These are phyloP conservation scores for Popillia japonica DNA, from an alignment of 1,140 invertebrate genomes.

Conservation along the genomic window DNA sequence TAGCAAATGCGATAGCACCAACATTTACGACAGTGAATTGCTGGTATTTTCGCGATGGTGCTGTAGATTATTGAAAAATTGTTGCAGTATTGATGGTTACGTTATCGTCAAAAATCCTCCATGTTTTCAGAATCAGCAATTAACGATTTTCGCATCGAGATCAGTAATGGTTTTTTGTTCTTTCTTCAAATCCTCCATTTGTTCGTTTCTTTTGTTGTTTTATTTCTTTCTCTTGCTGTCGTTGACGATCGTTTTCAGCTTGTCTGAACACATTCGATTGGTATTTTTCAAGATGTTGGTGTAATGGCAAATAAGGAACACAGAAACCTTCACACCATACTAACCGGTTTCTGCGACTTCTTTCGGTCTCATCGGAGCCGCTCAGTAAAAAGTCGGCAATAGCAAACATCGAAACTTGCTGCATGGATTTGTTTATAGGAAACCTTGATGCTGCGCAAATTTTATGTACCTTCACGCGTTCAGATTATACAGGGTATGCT, in stretches of 20 bases:
- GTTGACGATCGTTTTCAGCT: conserved; percentile 75
- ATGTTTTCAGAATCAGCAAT: conserved; percentile 69
- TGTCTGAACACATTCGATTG: conserved; percentile 78
- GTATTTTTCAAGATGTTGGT: conserved; percentile 84
- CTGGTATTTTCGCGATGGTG: conserved; percentile 56
- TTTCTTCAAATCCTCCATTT: conserved; percentile 79
- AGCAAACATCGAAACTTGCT: no score
- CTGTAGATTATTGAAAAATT: conserved; percentile 52
- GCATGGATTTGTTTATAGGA: no score
- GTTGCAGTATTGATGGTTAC: conserved; percentile 50
- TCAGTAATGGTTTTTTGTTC: conserved; percentile 70
- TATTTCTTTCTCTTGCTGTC: conserved; percentile 80
- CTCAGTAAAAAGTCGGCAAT: no score
- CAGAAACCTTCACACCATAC: no score
- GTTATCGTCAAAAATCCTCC: conserved; percentile 63
- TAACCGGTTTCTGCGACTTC: no score
- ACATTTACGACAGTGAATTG: conserved; percentile 66
- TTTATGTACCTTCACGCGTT: no score
- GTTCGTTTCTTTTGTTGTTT: conserved; percentile 84
- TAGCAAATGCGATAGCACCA: conserved; percentile 66
- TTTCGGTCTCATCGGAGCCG: no score
- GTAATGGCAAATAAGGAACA: conserved; percentile 85
- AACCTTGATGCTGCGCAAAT: no score
- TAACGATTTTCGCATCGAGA: conserved; percentile 61
- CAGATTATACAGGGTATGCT: no score